Base-by-base conservation (phyloP, 2,797 vertebrate genomes). In the Carcharodon carcharias region DNA sequence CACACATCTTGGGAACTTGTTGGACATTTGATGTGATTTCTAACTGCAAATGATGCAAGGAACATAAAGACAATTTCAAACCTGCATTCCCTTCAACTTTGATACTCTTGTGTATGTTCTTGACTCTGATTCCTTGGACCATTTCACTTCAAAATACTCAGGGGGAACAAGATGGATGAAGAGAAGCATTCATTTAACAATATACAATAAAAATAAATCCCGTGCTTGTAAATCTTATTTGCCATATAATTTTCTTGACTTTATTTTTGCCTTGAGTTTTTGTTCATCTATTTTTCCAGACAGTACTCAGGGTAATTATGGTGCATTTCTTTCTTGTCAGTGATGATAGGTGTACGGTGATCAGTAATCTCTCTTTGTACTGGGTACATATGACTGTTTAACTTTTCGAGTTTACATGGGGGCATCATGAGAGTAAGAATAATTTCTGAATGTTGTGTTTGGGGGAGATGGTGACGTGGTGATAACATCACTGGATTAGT, bases 241-340 rank as follows among this genome's bases (percentile, higher is more conserved):
- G n/a, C 65, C 63, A 95, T 50, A 95, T 95, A 95, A 95, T 95
- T 95, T 67, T 92, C 89, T 63, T 65, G 89, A 92, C 89, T 92
- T 58, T 58, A 92, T 61, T 63, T 92, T 63, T 14, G 35, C 65
- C 58, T 92, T n/a, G 58, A 8, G 14, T 92, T 92, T 92, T 92
- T 92, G 35, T 92, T 92, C 89, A n/a, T 92, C 31, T 54, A 71
- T 50, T 95, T 73, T 73, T 95, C 67, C 50, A 95, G 67, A 56
- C 65, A 73, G 67, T 56, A 21, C 12, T 50, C 67, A 73, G 26
- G 67, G 5, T 95, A 71, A 95, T 95, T 73, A 73, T 73, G 50
- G 67, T 95, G 67, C 40, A 71, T 3, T 95, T 50, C 67, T 95
- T 69, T 54, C 40, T 95, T 56, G 63, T 28, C 14, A 11, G 45